Evolutionary conservation across 1,140 invertebrate species (phyloP), one percentile per base, ranked within the genome.

Genomic region (Diabrotica virgifera): DNA sequence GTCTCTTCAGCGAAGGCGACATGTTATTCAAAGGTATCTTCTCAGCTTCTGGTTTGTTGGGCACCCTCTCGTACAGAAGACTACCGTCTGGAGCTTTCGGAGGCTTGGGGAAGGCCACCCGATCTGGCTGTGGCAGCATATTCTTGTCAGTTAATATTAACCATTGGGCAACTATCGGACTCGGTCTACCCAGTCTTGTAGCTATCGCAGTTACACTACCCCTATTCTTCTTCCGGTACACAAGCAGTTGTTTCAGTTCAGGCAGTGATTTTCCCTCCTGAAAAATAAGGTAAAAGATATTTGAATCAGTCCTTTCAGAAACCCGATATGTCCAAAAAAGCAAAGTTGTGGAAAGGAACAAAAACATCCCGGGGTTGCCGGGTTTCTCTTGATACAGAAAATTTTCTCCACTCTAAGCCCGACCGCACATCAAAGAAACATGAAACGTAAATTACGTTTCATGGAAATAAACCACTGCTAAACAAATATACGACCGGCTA

Each of bases 61-160:
- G 87, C 67, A 93, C 87, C 76, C 90, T 85, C 77, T 94, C 92
- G 74, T 94, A 94, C 56, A 94, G 76, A 66, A 94, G 81, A 79
- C 90, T 93, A 64, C 92, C 92, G 79, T 94, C 92, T 67, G 91
- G 84, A 65, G 86, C 92, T 80, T 93, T 93, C 8, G 92, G 92
- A 61, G 93, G 93, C 80, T 92, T 90, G 51, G 93, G 93, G 78
- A 94, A 95, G 67, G 89, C 91, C 58, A 93, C 86, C 70, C 89
- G 85, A 64, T 88, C 86, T 6, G 91, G 90, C 78, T 87, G 86
- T 59, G 93, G 92, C 76, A 93, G 84, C n/a, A 67, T 13, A 35
- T 63, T 88, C 67, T 88, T 89, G 56, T 91, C 89, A 37, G 91
- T 94, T 50, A 93, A 83, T 59, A 88, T 82, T 24, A 95, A 80